phyloP scores from a whole-genome alignment of 2,888 invertebrate genomes.

The Lasioglossum oenotherae region DNA sequence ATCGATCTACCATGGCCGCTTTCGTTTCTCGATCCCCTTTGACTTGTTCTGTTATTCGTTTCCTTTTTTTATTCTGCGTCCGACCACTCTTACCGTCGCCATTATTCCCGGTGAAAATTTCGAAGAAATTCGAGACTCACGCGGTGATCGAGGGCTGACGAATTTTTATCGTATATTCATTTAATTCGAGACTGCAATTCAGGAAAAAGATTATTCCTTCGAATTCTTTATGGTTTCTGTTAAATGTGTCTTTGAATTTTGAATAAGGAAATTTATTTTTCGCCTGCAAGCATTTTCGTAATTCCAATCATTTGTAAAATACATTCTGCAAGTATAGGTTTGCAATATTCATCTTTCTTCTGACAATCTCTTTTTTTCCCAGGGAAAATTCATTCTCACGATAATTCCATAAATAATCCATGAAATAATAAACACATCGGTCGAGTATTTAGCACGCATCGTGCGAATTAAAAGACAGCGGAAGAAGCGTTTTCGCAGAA shows the following conservation, averaged over 20 bases:
- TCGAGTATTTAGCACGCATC: not conserved
- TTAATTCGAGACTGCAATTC: too few relatives aligned
- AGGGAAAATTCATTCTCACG: not conserved
- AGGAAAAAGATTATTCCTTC: too few relatives aligned
- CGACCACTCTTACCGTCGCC: not conserved
- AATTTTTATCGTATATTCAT: too few relatives aligned
- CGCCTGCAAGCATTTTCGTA: too few relatives aligned
- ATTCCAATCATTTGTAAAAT: too few relatives aligned
- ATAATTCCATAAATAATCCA: not conserved
- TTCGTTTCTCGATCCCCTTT: conserved; percentile 5
- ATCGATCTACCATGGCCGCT: not conserved
- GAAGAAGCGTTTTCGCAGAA: not conserved
- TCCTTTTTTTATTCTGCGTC: not conserved
- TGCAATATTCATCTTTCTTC: not conserved
- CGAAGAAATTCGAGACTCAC: not conserved
- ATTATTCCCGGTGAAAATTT: not conserved
- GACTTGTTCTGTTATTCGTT: not conserved
- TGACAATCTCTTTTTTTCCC: not conserved
- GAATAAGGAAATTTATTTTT: too few relatives aligned
- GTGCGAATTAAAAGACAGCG: not conserved
- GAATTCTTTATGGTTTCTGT: too few relatives aligned
- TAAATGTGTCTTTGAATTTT: too few relatives aligned
- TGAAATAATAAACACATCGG: not conserved
- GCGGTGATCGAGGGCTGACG: too few relatives aligned
- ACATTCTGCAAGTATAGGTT: not conserved